Conservation (phyloP, 1,140 invertebrate genomes). For the Pissodes strobi region DNA sequence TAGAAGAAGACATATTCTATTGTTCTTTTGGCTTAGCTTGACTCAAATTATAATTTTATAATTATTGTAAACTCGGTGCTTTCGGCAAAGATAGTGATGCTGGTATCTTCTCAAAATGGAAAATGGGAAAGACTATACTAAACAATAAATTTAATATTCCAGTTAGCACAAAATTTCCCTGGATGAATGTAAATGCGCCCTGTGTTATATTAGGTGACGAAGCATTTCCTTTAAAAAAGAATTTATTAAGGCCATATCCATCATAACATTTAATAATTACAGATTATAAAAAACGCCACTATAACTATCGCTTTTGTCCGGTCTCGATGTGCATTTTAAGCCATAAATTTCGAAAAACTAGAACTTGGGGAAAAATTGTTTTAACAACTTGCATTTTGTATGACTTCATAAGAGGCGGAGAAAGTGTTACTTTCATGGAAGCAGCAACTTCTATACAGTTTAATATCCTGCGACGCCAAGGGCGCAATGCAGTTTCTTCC, state of each 20-base stretch:
- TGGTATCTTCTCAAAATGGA: slow-evolving; percentile 40
- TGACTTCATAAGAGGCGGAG: slow-evolving; percentile 18
- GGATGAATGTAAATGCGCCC: slow-evolving; percentile 12
- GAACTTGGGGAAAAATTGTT: slow-evolving; percentile 22
- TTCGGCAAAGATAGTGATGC: slow-evolving; percentile 54
- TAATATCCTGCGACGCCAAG: slow-evolving; percentile 8
- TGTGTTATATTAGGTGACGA: slow-evolving; percentile 24
- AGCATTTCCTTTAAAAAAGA: slow-evolving; percentile 25
- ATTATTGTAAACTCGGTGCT: slow-evolving; percentile 56
- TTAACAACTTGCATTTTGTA: slow-evolving; percentile 25
- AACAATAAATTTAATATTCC: slow-evolving; percentile 1
- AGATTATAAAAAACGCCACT: slow-evolving; percentile 42
- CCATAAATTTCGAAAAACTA: slow-evolving; percentile 20
- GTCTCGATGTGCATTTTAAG: slow-evolving; percentile 29
- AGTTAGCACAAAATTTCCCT: slow-evolving; percentile 5
- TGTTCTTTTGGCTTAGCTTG: slow-evolving; percentile 57
- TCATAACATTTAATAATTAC: slow-evolving; percentile 2
- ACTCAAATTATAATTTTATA: slow-evolving; percentile 57
- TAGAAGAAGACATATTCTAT: slow-evolving; percentile 55
- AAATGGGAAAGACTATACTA: slow-evolving; percentile 20
- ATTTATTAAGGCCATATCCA: slow-evolving; percentile 16
- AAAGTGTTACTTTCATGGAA: neutral
- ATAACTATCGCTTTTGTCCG: slow-evolving; percentile 29
- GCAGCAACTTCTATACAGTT: neutral
- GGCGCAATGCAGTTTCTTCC: slow-evolving; percentile 14